Evolutionary conservation across 2,888 invertebrate genomes (phyloP).

Genomic region (Nycteola revayana): DNA sequence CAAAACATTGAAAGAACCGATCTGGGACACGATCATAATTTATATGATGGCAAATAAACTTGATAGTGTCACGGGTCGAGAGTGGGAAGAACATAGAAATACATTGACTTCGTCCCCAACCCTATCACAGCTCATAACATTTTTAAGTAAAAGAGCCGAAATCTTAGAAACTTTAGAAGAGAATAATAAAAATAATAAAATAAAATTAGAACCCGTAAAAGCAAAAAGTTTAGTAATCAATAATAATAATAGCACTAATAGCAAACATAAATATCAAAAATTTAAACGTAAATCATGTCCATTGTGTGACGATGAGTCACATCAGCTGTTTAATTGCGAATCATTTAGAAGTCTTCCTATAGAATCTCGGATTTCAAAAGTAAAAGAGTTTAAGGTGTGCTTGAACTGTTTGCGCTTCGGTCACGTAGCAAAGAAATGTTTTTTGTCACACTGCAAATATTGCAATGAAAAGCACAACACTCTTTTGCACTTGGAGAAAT

Average conservation of each 20-base stretch:
- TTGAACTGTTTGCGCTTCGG: conserved; percentile 5
- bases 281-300: too few relatives aligned
- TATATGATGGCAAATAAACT: conserved; percentile 10
- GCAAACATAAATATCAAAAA: not conserved
- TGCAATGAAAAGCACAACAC: conserved; percentile 4
- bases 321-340: conserved; percentile 2
- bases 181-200: not conserved
- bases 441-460: conserved; percentile 5
- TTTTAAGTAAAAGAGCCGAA: not conserved
- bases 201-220: not conserved
- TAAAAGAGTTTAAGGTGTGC: conserved; percentile 3
- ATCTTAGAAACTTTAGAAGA: conserved; percentile 2
- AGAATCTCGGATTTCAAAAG: conserved; percentile 4
- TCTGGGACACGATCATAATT: conserved; percentile 9
- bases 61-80: conserved; percentile 3
- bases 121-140: not conserved
- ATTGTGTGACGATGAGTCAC: not conserved
- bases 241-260: not conserved
- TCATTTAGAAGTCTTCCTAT: conserved; percentile 2
- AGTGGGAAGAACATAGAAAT: conserved; percentile 7
- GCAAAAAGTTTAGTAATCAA: not conserved
- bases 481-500: conserved; percentile 1
- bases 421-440: not conserved
- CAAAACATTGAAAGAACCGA: conserved; percentile 8
- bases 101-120: not conserved